A percentile compares a stretch with the other conserved stretches of the same genome.
Evolutionary conservation across 2,797 vertebrate species (phyloP).

Genomic region (Lepidocolaptes lacrymiger): DNA sequence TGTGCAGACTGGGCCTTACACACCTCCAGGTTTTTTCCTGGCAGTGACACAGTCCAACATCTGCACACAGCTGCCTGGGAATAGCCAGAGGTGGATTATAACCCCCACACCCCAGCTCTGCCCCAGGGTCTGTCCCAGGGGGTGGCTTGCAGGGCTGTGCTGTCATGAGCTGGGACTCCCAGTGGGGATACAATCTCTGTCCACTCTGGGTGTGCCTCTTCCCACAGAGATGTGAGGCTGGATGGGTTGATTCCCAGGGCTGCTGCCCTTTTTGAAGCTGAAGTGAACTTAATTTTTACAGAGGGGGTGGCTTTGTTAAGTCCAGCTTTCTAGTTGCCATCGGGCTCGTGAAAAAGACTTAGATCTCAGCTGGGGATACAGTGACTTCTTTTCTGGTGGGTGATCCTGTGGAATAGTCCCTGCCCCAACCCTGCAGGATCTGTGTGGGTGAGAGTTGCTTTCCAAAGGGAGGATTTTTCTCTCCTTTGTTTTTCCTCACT

Average conservation of each 20-base stretch:
- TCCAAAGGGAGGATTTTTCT: not conserved
- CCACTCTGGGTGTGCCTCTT: accelerated
- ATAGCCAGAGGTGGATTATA: no score
- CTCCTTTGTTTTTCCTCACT: not conserved
- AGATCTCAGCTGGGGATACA: not conserved
- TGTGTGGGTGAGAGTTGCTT: not conserved
- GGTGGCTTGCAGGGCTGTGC: not conserved
- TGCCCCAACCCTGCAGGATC: not conserved
- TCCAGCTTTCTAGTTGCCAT: not conserved
- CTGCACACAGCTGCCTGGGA: not conserved
- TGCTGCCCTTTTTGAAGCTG: not conserved
- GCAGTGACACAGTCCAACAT: not conserved
- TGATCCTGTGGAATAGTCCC: not conserved
- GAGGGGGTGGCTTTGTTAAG: not conserved
- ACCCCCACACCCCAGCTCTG: accelerated
- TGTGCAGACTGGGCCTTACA: not conserved
- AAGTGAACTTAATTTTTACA: not conserved
- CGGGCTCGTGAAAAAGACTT: not conserved
- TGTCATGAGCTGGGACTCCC: not conserved
- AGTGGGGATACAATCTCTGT: accelerated
- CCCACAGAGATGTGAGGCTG: not conserved
- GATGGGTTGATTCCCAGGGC: not conserved
- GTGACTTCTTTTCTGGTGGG: not conserved
- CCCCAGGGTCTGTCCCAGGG: not conserved
- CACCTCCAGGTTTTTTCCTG: not conserved